phyloP scores from a whole-genome alignment of 2,797 vertebrate genomes.

The Serranus cabrilla region DNA sequence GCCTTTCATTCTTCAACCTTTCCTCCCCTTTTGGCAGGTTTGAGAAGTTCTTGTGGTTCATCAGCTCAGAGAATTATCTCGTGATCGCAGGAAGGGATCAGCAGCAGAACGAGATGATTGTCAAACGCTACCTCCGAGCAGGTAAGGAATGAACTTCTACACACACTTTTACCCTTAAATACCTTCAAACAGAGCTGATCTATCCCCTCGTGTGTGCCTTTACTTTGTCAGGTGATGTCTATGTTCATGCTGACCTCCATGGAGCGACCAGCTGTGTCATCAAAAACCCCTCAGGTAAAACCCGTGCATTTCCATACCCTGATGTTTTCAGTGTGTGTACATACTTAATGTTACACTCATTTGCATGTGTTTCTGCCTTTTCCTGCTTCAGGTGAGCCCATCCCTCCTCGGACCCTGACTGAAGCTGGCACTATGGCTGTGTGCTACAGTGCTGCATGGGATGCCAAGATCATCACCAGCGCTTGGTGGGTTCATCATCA shows the following conservation, averaged over 20 bases:
- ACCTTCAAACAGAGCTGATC: background rate
- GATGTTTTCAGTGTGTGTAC: background rate
- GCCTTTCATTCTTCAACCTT: background rate
- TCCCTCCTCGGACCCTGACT: slow-evolving; percentile 94
- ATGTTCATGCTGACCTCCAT: slow-evolving; percentile 96
- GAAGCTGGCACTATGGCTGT: slow-evolving; percentile 97
- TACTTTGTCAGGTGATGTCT: slow-evolving; percentile 90
- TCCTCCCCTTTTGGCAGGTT: slow-evolving; percentile 87
- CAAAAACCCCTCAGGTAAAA: slow-evolving; percentile 94
- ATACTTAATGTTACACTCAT: background rate
- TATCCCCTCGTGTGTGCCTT: slow-evolving; percentile 7
- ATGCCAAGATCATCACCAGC: slow-evolving; percentile 96
- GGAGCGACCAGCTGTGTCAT: slow-evolving; percentile 98
- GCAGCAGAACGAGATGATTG: slow-evolving; percentile 98
- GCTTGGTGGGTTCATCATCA: slow-evolving; percentile 99
- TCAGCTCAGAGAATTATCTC: slow-evolving; percentile 98
- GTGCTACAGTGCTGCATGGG: slow-evolving; percentile 99
- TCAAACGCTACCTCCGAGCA: slow-evolving; percentile 93
- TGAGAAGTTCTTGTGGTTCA: slow-evolving; percentile 99
- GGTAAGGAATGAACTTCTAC: slow-evolving; percentile 79
- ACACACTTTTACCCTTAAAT: background rate
- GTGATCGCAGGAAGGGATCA: slow-evolving; percentile 97
- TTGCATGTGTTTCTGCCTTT: background rate
- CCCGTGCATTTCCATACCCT: background rate
- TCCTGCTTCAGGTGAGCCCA: slow-evolving; percentile 84